These are phyloP conservation scores for Urocyon cinereoargenteus DNA, from an alignment of 2,797 vertebrate genomes.

Conservation along the genomic window DNA sequence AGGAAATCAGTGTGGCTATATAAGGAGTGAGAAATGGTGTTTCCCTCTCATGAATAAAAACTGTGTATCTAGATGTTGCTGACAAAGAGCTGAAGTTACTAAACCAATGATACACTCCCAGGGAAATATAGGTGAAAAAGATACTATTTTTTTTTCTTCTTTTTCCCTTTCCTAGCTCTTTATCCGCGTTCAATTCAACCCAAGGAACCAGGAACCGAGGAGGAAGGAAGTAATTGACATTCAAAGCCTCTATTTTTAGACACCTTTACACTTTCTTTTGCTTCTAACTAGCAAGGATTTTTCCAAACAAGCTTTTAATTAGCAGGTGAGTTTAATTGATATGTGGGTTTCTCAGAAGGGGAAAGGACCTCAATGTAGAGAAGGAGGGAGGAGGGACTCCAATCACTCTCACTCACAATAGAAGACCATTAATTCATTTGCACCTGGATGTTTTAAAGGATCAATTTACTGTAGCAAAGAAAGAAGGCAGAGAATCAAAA, in stretches of 20 bases:
- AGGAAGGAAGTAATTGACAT: constrained; percentile 89
- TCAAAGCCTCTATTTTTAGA: constrained; percentile 88
- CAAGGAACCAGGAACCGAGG: constrained; percentile 82
- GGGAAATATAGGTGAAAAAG: constrained; percentile 50
- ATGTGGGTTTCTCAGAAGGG: constrained; percentile 85
- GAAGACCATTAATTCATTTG: constrained; percentile 84
- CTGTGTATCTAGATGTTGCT: constrained; percentile 58
- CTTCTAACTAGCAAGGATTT: constrained; percentile 87
- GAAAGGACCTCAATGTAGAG: constrained; percentile 78
- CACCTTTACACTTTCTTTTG: constrained; percentile 87
- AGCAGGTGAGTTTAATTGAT: constrained; percentile 90
- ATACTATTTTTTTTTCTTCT: constrained; percentile 49
- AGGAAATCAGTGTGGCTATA: constrained; percentile 5
- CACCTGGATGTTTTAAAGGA: constrained; percentile 73
- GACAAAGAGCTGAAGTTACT: constrained; percentile 53
- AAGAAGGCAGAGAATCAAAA: constrained; percentile 79
- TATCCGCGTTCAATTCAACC: constrained; percentile 84
- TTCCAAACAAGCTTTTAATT: constrained; percentile 89
- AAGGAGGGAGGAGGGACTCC: constrained; percentile 75
- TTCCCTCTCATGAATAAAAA: constrained; percentile 63
- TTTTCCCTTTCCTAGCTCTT: constrained; percentile 64
- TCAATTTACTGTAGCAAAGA: constrained; percentile 79
- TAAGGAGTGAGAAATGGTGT: not conserved
- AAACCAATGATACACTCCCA: constrained; percentile 21
- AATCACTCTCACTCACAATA: constrained; percentile 72